A percentile compares a stretch with the other conserved stretches of the same genome.
These are phyloP conservation scores for Oplegnathus fasciatus DNA, from an alignment of 2,113 vertebrate genomes.

Conservation along the genomic window DNA sequence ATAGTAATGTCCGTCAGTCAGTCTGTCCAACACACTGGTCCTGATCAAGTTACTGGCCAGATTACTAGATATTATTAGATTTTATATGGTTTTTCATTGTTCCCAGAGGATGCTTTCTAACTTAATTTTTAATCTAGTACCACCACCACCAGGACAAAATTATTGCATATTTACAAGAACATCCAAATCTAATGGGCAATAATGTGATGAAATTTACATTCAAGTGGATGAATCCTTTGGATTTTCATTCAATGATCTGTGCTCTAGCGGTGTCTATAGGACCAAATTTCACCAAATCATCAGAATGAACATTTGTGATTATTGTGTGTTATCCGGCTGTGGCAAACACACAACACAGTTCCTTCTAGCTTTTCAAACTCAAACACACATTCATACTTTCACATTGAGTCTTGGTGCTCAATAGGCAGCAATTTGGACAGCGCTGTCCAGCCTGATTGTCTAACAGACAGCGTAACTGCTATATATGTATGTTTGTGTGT, in stretches of 20 bases:
- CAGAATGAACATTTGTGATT: not conserved
- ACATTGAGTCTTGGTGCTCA: conserved; percentile 1
- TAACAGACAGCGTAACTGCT: not conserved
- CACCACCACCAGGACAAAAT: not conserved
- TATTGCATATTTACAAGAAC: not conserved
- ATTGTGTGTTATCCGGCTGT: not conserved
- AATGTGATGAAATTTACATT: not conserved
- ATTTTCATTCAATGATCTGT: not conserved
- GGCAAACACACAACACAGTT: not conserved
- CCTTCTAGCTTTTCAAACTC: not conserved
- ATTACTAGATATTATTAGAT: not conserved
- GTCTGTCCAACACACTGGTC: not conserved
- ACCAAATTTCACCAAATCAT: too few relatives aligned
- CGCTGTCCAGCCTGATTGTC: conserved; percentile 9
- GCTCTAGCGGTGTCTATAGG: too few relatives aligned
- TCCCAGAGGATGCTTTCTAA: not conserved
- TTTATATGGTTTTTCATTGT: too few relatives aligned
- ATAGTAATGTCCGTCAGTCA: not conserved
- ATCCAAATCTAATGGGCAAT: not conserved
- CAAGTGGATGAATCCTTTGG: not conserved
- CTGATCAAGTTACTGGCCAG: not conserved
- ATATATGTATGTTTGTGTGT: not conserved
- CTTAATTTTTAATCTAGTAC: not conserved
- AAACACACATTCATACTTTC: not conserved
- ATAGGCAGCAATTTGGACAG: conserved; percentile 21